phyloP scores from a whole-genome alignment of 2,113 vertebrate genomes.

The Copsychus sechellarum region DNA sequence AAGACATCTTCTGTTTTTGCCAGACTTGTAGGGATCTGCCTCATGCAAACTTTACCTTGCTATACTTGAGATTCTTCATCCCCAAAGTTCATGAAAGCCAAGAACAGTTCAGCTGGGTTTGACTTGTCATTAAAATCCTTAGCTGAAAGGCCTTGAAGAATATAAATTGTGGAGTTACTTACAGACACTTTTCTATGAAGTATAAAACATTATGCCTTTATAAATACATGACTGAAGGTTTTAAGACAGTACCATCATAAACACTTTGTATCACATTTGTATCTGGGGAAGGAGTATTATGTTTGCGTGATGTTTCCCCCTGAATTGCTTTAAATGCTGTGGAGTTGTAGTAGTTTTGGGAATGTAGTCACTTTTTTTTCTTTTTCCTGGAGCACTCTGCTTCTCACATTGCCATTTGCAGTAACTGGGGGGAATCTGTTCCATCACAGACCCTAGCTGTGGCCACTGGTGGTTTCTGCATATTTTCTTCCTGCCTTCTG shows the following conservation, averaged over 20 bases:
- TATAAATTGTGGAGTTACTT: neutral
- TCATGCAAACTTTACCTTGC: neutral
- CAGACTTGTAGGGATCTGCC: neutral
- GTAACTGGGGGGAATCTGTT: neutral
- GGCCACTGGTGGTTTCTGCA: neutral
- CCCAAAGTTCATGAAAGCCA: neutral
- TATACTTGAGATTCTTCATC: neutral
- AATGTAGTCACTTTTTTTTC: neutral
- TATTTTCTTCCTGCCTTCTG: neutral
- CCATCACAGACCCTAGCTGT: neutral
- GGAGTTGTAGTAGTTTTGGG: neutral
- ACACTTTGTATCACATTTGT: fast-evolving
- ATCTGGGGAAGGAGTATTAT: neutral
- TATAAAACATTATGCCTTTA: neutral
- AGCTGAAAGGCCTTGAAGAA: neutral
- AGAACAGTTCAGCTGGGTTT: neutral
- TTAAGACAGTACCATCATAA: neutral
- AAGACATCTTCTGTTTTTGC: neutral
- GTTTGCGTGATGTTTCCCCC: neutral
- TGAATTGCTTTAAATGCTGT: neutral
- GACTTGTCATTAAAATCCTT: neutral
- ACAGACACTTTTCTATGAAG: neutral
- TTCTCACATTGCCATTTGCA: fast-evolving
- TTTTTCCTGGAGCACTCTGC: neutral
- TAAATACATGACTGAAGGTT: fast-evolving